phyloP scores from a whole-genome alignment of 2,797 vertebrate genomes.

The Esox lucius region DNA sequence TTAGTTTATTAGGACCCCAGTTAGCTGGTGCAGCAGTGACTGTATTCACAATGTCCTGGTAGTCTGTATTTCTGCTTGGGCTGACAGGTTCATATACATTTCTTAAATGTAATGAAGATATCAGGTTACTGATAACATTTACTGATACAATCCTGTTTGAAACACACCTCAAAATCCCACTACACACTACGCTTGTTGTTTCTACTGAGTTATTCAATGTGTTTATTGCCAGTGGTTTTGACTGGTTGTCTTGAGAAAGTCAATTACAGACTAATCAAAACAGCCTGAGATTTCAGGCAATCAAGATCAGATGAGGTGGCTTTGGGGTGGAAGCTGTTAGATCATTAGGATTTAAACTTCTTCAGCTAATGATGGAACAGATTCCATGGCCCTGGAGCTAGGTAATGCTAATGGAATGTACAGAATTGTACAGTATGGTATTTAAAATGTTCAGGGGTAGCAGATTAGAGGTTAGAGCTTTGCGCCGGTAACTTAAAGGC shows the following conservation, averaged over 20 bases:
- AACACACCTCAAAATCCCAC: no score
- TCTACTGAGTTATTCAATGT: conserved; percentile 9
- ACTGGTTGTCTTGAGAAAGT: conserved; percentile 17
- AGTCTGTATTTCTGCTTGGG: no score
- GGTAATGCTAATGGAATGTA: no score
- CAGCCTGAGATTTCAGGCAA: conserved; percentile 28
- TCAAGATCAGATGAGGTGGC: conserved; percentile 19
- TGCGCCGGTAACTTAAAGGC: no score
- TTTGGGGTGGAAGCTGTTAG: conserved; percentile 2
- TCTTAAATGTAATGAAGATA: no score
- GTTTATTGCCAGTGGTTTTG: conserved; percentile 2
- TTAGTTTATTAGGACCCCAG: no score
- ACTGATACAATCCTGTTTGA: no score
- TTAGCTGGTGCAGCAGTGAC: no score
- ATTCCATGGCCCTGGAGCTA: background rate
- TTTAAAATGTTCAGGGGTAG: background rate
- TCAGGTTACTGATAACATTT: no score
- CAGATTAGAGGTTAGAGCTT: no score
- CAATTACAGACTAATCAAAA: conserved; percentile 29
- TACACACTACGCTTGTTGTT: background rate
- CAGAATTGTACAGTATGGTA: background rate
- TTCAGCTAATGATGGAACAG: conserved; percentile 10
- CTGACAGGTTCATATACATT: no score
- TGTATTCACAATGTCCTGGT: no score
- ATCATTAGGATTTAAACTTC: conserved; percentile 16